Percentiles rank a stretch among this genome's conserved stretches.
phyloP scores from a whole-genome alignment of 2,797 vertebrate genomes.

The Argyrosomus regius region DNA sequence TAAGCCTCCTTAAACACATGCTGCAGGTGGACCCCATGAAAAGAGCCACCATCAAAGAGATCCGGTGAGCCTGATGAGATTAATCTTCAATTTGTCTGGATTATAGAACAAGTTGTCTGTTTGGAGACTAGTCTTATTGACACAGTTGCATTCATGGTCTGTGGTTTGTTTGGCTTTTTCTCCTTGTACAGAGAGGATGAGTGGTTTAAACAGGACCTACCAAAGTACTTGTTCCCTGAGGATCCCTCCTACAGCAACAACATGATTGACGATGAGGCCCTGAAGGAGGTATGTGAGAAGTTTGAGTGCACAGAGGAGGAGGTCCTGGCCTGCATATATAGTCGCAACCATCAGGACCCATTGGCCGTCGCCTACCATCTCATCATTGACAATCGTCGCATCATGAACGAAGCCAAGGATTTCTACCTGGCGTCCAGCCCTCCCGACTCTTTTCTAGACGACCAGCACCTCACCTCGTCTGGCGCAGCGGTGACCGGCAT shows the following conservation, averaged over 20 bases:
- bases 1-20: conserved; percentile 97
- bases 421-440: conserved; percentile 98
- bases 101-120: not conserved
- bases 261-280: conserved; percentile 98
- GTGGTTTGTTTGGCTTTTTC: conserved; percentile 1
- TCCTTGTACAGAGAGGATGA: conserved; percentile 91
- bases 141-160: not conserved
- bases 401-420: conserved; percentile 99
- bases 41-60: conserved; percentile 97
- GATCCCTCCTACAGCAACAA: conserved; percentile 96
- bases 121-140: not conserved
- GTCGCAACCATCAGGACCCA: conserved; percentile 96
- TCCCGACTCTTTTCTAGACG: conserved; percentile 95
- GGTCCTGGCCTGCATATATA: conserved; percentile 95
- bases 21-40: conserved; percentile 99
- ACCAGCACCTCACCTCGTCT: conserved; percentile 87
- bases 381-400: conserved; percentile 99
- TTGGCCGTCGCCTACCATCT: conserved; percentile 97
- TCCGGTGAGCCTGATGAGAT: conserved; percentile 85
- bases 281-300: conserved; percentile 99
- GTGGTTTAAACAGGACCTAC: conserved; percentile 98
- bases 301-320: conserved; percentile 98
- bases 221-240: conserved; percentile 98
- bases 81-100: not conserved
- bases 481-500: conserved; percentile 55